A percentile compares a stretch with the other conserved stretches of the same genome.
These are phyloP conservation scores for Fissipunctia ypsillon DNA, from an alignment of 2,888 invertebrate species.

Conservation along the genomic window DNA sequence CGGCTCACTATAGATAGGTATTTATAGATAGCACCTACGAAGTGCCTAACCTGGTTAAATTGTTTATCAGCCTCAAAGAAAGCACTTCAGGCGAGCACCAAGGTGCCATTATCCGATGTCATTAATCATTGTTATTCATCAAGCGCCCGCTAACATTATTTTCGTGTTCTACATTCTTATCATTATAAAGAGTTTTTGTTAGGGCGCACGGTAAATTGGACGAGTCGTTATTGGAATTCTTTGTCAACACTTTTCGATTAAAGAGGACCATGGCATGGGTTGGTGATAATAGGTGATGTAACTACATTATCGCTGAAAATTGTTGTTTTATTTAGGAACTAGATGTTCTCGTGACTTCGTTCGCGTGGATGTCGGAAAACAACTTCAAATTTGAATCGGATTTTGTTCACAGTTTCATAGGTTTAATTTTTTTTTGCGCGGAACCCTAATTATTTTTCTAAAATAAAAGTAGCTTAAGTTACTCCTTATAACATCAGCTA, in stretches of 20 bases:
- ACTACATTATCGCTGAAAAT: too few relatives aligned
- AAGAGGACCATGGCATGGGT: background rate
- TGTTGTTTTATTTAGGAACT: background rate
- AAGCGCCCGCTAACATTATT: constrained; percentile 61
- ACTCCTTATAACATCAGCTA: too few relatives aligned
- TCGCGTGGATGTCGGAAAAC: too few relatives aligned
- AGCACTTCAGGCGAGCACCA: constrained; percentile 41
- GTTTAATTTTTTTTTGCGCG: too few relatives aligned
- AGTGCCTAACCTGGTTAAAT: constrained; percentile 43
- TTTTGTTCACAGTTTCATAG: too few relatives aligned
- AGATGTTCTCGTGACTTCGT: too few relatives aligned
- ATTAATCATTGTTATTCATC: constrained; percentile 77
- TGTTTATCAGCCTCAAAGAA: constrained; percentile 63
- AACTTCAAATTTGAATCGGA: too few relatives aligned
- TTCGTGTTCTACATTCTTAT: constrained; percentile 63
- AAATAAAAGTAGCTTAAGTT: too few relatives aligned
- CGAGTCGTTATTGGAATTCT: constrained; percentile 53
- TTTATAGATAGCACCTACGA: background rate
- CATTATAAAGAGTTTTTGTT: constrained; percentile 56
- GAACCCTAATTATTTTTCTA: too few relatives aligned
- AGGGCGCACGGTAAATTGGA: constrained; percentile 35
- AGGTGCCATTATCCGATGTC: constrained; percentile 58
- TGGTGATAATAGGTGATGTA: background rate
- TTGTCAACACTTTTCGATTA: constrained; percentile 53
- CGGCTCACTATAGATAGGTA: background rate